Percentiles rank a stretch among this genome's conserved stretches.
phyloP scores from a whole-genome alignment of 2,797 vertebrate species.

The Anguilla megastoma region DNA sequence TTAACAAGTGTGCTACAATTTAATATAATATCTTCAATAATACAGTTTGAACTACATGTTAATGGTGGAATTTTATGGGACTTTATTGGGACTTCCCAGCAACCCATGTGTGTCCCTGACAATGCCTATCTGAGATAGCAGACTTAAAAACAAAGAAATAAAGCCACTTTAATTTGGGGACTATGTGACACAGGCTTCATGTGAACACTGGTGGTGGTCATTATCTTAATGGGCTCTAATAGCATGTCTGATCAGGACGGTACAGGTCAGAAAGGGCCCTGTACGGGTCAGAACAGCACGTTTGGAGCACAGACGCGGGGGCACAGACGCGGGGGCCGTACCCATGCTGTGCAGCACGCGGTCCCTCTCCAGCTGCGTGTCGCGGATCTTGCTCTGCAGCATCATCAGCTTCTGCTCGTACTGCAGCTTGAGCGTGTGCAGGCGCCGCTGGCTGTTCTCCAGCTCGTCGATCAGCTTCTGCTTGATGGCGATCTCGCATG shows the following conservation, averaged over 20 bases:
- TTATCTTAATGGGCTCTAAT: neutral
- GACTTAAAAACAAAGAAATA: neutral
- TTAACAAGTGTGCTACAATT: neutral
- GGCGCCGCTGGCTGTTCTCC: constrained; percentile 92
- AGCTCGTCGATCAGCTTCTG: constrained; percentile 96
- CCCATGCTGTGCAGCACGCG: constrained; percentile 93
- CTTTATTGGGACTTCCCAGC: too few species aligned
- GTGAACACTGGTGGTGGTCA: neutral
- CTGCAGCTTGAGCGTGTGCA: constrained; percentile 92
- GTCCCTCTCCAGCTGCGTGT: constrained; percentile 95
- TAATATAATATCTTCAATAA: neutral
- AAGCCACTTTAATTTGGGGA: neutral
- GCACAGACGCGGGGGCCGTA: constrained; percentile 45
- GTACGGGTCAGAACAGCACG: neutral
- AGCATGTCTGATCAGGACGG: neutral
- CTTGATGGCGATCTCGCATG: constrained; percentile 98
- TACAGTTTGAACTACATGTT: too few species aligned
- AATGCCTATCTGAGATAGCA: too few species aligned
- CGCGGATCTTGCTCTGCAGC: constrained; percentile 92
- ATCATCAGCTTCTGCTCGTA: constrained; percentile 96
- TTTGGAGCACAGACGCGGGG: neutral
- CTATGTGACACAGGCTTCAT: neutral
- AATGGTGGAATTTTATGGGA: too few species aligned
- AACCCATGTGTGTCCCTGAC: too few species aligned
- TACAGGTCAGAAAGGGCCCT: neutral